Percentiles rank a stretch among this genome's conserved stretches.
Conservation (phyloP, 2,113 vertebrate species). For the Numenius arquata region DNA sequence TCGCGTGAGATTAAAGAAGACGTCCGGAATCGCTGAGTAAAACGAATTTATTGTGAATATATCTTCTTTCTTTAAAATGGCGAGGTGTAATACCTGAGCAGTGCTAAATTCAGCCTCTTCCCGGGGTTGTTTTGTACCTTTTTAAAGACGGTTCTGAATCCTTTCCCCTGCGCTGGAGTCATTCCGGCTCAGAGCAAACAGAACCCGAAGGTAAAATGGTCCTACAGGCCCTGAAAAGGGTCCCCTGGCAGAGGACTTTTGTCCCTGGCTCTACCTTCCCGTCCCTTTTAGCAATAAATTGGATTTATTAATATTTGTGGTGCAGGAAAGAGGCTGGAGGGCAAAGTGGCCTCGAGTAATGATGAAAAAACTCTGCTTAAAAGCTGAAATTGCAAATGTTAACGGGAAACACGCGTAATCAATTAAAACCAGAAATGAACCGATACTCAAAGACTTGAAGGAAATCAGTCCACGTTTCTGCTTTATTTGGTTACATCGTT, state of each 20-base stretch:
- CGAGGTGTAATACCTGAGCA: neutral
- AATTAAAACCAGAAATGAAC: neutral
- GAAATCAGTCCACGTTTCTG: neutral
- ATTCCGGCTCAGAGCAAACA: neutral
- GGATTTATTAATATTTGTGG: neutral
- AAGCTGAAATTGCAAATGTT: neutral
- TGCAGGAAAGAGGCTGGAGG: neutral
- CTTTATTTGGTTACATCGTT: accelerated
- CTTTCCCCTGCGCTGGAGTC: neutral
- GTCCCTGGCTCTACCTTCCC: neutral
- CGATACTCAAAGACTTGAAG: neutral
- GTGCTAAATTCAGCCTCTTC: neutral
- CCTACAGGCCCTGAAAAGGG: accelerated
- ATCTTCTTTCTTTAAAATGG: neutral
- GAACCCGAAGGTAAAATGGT: neutral
- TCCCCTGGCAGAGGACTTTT: neutral
- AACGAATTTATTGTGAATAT: accelerated
- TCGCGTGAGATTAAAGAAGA: accelerated
- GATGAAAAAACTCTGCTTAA: neutral
- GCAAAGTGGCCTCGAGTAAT: neutral
- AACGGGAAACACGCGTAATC: accelerated
- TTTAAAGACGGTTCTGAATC: neutral
- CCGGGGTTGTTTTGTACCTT: neutral
- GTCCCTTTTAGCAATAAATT: neutral
- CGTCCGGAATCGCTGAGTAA: neutral